These are phyloP conservation scores for Drosophila hawaiiensis DNA, from an alignment of 2,888 invertebrate genomes.

Conservation along the genomic window DNA sequence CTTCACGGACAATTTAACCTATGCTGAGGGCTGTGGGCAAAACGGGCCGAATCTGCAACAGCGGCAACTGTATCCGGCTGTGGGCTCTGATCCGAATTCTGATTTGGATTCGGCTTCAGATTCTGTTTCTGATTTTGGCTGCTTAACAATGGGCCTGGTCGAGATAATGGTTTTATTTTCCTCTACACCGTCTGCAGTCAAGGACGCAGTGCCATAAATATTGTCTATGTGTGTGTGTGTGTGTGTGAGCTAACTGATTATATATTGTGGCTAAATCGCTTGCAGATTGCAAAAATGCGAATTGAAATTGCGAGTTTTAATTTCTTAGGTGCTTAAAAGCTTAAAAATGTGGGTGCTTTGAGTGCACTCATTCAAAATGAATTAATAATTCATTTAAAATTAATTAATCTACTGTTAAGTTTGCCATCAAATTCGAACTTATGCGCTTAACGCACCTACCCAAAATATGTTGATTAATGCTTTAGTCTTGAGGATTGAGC, in stretches of 20 bases:
- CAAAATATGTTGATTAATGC: constrained; percentile 45
- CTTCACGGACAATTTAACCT: constrained; percentile 76
- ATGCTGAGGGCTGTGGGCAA: constrained; percentile 38
- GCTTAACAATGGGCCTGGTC: constrained; percentile 39
- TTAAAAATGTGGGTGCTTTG: background rate
- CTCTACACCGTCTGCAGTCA: constrained; percentile 34
- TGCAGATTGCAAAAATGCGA: background rate
- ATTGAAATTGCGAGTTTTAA: background rate
- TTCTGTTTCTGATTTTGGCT: constrained; percentile 42
- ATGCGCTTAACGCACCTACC: constrained; percentile 14
- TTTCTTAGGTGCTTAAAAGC: background rate
- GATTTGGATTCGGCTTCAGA: constrained; percentile 8
- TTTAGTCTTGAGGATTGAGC: constrained; percentile 1
- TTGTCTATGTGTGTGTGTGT: constrained; percentile 3
- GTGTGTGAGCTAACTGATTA: constrained; percentile 1
- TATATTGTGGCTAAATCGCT: background rate
- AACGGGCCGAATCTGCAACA: constrained; percentile 63
- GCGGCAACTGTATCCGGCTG: constrained; percentile 46
- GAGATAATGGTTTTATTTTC: constrained; percentile 5
- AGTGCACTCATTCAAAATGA: constrained; percentile 3
- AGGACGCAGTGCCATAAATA: constrained; percentile 40
- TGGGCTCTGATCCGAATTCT: constrained; percentile 22
- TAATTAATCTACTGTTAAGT: background rate
- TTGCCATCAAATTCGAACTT: constrained; percentile 16
- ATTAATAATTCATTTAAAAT: constrained; percentile 5